Evolutionary conservation across 2,113 vertebrate species (phyloP).

Genomic region (Smithornis capensis): DNA sequence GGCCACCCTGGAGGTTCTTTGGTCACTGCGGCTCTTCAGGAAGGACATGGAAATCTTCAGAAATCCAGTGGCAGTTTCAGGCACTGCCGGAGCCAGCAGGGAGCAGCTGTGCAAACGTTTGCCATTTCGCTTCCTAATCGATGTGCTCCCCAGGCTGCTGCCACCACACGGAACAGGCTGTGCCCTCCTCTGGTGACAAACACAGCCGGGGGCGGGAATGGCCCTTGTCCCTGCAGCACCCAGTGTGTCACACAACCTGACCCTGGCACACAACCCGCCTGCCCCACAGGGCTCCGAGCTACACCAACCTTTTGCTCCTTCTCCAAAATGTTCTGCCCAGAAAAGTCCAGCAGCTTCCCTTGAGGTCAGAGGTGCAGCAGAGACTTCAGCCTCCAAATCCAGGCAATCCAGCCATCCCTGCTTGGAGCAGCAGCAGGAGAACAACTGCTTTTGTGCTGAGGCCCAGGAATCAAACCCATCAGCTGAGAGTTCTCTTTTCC

Average conservation of each 20-base stretch:
- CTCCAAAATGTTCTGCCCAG: not conserved
- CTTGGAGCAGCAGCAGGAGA: not conserved
- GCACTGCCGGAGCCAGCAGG: not conserved
- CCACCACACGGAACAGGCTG: not conserved
- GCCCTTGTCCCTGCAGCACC: not conserved
- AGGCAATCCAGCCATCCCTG: not conserved
- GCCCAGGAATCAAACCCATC: not conserved
- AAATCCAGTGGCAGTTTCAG: not conserved
- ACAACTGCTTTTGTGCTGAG: not conserved
- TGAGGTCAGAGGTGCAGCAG: not conserved
- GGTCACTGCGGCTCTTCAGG: not conserved
- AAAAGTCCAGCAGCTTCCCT: not conserved
- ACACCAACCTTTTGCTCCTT: not conserved
- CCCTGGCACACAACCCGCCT: not conserved
- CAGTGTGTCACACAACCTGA: fast-evolving
- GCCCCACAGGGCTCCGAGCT: fast-evolving
- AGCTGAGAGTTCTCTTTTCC: not conserved
- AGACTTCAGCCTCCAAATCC: not conserved
- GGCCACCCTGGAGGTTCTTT: fast-evolving
- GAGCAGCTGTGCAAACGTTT: fast-evolving
- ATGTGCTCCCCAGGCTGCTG: not conserved
- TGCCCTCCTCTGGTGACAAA: not conserved
- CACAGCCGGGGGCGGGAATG: not conserved
- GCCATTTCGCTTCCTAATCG: not conserved
- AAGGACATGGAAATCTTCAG: not conserved